Evolutionary conservation across 2,888 invertebrate genomes (phyloP).

Genomic region (Drosophila mettleri): DNA sequence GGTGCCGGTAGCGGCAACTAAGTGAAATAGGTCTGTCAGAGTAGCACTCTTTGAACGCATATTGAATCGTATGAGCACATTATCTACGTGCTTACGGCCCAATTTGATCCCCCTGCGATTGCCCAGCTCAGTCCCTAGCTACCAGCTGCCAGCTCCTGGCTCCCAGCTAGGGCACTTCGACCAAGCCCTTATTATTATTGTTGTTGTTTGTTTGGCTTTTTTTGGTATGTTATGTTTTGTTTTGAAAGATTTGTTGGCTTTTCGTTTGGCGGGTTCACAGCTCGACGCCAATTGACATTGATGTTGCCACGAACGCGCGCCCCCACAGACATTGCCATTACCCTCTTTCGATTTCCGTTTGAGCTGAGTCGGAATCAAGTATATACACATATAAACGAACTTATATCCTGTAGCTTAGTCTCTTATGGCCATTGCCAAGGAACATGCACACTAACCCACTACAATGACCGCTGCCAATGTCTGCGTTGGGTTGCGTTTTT

Average conservation of each 20-base stretch:
- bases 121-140: slow-evolving; percentile 30
- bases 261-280: slow-evolving; percentile 56
- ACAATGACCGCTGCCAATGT: slow-evolving; percentile 36
- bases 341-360: slow-evolving; percentile 72
- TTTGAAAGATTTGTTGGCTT: slow-evolving; percentile 72
- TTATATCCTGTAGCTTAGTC: slow-evolving; percentile 71
- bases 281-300: slow-evolving; percentile 58
- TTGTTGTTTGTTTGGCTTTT: slow-evolving; percentile 9
- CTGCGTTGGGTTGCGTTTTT: slow-evolving; percentile 48
- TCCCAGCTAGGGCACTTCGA: slow-evolving; percentile 13
- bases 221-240: slow-evolving; percentile 48
- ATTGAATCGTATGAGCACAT: slow-evolving; percentile 76
- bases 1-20: not conserved
- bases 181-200: slow-evolving; percentile 27
- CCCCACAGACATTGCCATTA: slow-evolving; percentile 34
- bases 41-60: slow-evolving; percentile 38
- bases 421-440: slow-evolving; percentile 50
- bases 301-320: slow-evolving; percentile 30
- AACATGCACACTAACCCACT: slow-evolving; percentile 33
- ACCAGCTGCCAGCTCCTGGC: not conserved
- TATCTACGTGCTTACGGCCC: slow-evolving; percentile 83
- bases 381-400: slow-evolving; percentile 38
- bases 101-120: slow-evolving; percentile 80
- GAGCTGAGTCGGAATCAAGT: slow-evolving; percentile 24
- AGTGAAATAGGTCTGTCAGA: slow-evolving; percentile 19